phyloP scores from a whole-genome alignment of 2,113 vertebrate genomes.

The Stictonetta naevosa region DNA sequence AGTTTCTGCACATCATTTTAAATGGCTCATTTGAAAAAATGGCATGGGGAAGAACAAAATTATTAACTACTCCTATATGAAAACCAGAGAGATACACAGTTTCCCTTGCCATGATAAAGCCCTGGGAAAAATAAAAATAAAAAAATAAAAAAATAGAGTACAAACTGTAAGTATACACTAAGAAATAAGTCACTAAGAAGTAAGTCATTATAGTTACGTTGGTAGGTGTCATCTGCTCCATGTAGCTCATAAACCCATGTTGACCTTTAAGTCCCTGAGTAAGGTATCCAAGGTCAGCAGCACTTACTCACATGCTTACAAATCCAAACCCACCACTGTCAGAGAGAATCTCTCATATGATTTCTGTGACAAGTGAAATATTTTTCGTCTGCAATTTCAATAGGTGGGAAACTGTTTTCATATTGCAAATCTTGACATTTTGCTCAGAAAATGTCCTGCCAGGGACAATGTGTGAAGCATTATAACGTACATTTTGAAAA shows the following conservation, averaged over 20 bases:
- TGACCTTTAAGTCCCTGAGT: neutral
- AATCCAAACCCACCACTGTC: neutral
- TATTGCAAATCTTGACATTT: conserved; percentile 26
- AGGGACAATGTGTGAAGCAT: neutral
- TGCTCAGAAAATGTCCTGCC: neutral
- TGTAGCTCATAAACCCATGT: neutral
- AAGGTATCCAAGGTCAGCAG: neutral
- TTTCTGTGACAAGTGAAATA: conserved; percentile 25
- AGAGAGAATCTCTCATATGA: neutral
- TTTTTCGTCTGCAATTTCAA: neutral
- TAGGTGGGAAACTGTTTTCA: neutral
- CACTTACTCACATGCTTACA: neutral
- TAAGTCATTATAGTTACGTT: neutral
- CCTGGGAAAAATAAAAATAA: neutral
- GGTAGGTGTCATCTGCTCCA: neutral
- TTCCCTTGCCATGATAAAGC: neutral
- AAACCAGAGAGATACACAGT: neutral
- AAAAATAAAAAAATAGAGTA: neutral
- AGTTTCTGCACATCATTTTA: conserved; percentile 19
- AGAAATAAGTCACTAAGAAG: neutral
- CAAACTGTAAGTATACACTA: neutral
- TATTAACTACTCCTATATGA: neutral
- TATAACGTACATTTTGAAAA: neutral
- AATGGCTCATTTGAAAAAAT: conserved; percentile 42
- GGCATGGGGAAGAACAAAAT: neutral